Conservation (phyloP, 2,797 vertebrate genomes). For the Echeneis naucrates region DNA sequence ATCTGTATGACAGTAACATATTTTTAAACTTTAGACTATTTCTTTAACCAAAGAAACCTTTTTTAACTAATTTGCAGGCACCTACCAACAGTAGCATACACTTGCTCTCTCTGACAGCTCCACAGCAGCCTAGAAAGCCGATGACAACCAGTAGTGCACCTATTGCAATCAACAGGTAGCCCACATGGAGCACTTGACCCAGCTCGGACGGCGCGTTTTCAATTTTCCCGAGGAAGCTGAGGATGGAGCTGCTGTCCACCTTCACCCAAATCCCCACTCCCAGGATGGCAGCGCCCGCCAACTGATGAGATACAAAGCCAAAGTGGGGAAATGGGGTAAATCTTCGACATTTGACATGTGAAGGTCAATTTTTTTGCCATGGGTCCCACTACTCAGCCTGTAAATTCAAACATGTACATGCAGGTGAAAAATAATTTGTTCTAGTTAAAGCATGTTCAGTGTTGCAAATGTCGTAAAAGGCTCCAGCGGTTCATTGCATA, state of each 20-base stretch:
- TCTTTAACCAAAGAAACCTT: too few species aligned
- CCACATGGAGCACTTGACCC: slow-evolving; percentile 83
- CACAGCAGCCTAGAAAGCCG: slow-evolving; percentile 88
- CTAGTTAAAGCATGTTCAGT: too few species aligned
- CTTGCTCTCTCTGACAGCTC: slow-evolving; percentile 82
- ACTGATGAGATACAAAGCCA: slow-evolving; percentile 64
- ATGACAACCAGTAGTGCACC: slow-evolving; percentile 83
- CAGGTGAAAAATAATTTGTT: too few species aligned
- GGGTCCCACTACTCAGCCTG: too few species aligned
- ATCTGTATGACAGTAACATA: not conserved
- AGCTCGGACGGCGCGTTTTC: slow-evolving; percentile 61
- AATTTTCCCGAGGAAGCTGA: slow-evolving; percentile 74
- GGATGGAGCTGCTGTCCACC: slow-evolving; percentile 84
- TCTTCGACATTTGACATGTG: not conserved
- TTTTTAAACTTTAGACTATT: not conserved
- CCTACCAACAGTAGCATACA: slow-evolving; percentile 87
- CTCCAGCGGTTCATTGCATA: not conserved
- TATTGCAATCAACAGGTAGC: slow-evolving; percentile 86
- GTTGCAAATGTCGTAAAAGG: not conserved
- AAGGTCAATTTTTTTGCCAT: not conserved
- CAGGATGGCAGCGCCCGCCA: slow-evolving; percentile 83
- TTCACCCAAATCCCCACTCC: slow-evolving; percentile 89
- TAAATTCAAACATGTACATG: too few species aligned
- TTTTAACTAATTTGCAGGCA: not conserved
- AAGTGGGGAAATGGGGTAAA: not conserved